phyloP scores from a whole-genome alignment of 2,888 invertebrate species.

The Gnatocerus cornutus region DNA sequence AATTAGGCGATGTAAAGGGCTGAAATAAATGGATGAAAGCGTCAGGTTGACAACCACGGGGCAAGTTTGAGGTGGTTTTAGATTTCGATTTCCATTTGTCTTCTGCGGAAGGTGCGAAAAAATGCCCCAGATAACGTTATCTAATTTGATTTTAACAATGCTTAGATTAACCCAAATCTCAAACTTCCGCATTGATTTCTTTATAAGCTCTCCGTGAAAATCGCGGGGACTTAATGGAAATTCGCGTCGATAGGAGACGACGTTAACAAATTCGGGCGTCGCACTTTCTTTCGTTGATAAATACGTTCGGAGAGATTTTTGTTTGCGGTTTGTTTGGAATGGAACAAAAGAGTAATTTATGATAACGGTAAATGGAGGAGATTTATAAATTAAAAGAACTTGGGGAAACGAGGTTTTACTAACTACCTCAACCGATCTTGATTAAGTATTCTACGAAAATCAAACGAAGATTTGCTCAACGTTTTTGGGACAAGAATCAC shows the following conservation, averaged over 20 bases:
- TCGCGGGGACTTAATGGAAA: constrained; percentile 1
- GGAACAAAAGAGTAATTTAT: not conserved
- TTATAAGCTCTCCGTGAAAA: not conserved
- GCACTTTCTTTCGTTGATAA: not conserved
- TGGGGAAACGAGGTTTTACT: too few relatives aligned
- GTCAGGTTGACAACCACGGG: constrained; percentile 10
- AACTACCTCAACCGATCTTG: too few relatives aligned
- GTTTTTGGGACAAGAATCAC: too few relatives aligned
- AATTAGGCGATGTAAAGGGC: constrained; percentile 17
- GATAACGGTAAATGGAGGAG: not conserved
- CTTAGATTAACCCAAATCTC: not conserved
- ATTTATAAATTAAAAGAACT: too few relatives aligned
- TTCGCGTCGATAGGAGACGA: constrained; percentile 3
- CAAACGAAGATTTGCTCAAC: too few relatives aligned
- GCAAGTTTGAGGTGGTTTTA: not conserved
- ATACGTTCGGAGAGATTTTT: not conserved
- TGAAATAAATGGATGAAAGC: constrained; percentile 12
- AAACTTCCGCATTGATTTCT: constrained; percentile 2
- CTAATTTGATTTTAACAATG: not conserved
- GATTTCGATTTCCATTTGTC: not conserved
- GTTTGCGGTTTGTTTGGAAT: not conserved
- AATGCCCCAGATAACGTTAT: too few relatives aligned
- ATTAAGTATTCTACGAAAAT: too few relatives aligned
- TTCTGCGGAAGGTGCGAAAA: too few relatives aligned
- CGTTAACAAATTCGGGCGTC: constrained; percentile 17